Conservation (phyloP, 2,113 vertebrate genomes). For the Sylvilagus bachmani region DNA sequence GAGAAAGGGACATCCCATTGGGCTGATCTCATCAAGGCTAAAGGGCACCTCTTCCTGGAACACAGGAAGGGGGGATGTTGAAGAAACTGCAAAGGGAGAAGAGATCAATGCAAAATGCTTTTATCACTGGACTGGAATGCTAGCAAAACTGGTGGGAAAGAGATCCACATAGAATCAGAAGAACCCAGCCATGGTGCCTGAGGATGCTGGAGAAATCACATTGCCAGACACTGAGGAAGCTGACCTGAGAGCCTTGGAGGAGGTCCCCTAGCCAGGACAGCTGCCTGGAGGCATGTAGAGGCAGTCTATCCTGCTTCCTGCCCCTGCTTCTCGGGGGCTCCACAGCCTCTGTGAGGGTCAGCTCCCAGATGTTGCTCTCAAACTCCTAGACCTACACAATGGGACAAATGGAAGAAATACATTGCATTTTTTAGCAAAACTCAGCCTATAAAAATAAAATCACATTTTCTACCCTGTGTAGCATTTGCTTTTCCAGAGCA, state of each 20-base stretch:
- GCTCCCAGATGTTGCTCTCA: background rate
- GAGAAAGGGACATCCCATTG: background rate
- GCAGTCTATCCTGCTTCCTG: too few species aligned
- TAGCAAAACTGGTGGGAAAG: background rate
- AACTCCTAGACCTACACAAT: background rate
- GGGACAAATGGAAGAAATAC: background rate
- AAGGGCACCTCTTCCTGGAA: background rate
- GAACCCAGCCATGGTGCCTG: fast-evolving
- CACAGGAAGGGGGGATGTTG: background rate
- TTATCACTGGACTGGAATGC: background rate
- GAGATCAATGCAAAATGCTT: background rate
- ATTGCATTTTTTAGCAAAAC: background rate
- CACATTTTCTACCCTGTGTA: fast-evolving
- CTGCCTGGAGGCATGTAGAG: fast-evolving
- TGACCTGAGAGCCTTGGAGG: background rate
- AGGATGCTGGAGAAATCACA: background rate
- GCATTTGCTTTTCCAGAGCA: background rate
- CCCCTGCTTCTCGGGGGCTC: too few species aligned
- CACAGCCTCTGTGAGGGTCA: fast-evolving
- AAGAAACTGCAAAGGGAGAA: background rate
- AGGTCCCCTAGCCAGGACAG: background rate
- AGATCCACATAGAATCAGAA: background rate
- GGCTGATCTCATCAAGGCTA: background rate
- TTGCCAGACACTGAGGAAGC: fast-evolving
- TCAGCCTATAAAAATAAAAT: background rate